Conservation (phyloP, 2,113 vertebrate species). For the Clarias batrachus region DNA sequence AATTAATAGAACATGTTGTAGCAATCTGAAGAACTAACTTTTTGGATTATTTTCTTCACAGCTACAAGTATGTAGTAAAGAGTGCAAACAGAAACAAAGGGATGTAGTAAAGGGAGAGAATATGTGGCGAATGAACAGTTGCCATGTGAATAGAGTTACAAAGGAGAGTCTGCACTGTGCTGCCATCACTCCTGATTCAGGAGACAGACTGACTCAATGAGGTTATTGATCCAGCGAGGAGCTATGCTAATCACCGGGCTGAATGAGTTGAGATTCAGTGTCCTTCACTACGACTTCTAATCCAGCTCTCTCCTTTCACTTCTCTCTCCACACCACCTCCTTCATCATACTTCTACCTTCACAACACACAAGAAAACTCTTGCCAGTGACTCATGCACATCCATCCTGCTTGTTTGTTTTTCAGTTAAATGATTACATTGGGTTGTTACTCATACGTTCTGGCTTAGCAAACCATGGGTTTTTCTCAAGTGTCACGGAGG, state of each 20-base stretch:
- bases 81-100: neutral
- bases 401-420: slow-evolving; percentile 11
- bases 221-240: slow-evolving; percentile 67
- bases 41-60: slow-evolving; percentile 16
- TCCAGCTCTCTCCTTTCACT: slow-evolving; percentile 5
- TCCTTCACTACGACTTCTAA: slow-evolving; percentile 51
- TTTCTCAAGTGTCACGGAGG: slow-evolving; percentile 64
- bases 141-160: slow-evolving; percentile 63
- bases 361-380: neutral
- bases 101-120: slow-evolving; percentile 42
- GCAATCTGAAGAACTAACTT: neutral
- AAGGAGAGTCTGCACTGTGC: slow-evolving; percentile 41
- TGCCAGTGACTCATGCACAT: neutral
- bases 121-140: slow-evolving; percentile 66
- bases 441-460: slow-evolving; percentile 63
- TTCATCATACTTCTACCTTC: neutral
- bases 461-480: slow-evolving; percentile 63
- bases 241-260: slow-evolving; percentile 60
- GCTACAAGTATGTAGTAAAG: neutral
- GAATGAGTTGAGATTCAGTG: slow-evolving; percentile 49
- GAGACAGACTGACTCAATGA: slow-evolving; percentile 67
- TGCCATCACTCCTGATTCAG: slow-evolving; percentile 67
- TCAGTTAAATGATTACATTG: slow-evolving; percentile 50
- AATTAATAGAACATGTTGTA: neutral
- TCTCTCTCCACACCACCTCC: neutral